A percentile compares a stretch with the other conserved stretches of the same genome.
Evolutionary conservation across 2,888 invertebrate genomes (phyloP).

Genomic region (Polydesmus complanatus): DNA sequence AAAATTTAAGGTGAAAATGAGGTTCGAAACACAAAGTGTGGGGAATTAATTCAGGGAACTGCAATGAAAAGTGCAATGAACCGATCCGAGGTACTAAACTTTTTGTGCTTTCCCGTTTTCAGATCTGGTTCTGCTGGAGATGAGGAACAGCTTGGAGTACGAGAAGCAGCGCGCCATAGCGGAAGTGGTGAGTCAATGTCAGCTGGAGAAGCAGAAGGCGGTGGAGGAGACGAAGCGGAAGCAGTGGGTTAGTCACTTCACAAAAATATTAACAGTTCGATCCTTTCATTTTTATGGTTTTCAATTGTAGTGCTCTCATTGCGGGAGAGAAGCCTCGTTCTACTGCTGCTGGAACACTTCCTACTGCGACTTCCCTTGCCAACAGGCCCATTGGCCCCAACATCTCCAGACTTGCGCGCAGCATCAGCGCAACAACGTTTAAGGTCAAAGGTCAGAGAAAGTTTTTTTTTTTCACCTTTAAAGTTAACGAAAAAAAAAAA

Average conservation of each 20-base stretch:
- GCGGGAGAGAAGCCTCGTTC: constrained; percentile 73
- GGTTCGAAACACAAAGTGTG: no score
- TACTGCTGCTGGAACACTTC: constrained; percentile 96
- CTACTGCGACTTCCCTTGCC: constrained; percentile 81
- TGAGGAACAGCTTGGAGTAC: constrained; percentile 52
- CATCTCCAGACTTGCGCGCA: constrained; percentile 51
- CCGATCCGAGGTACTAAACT: no score
- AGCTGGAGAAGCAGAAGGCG: constrained; percentile 52
- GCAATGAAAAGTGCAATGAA: no score
- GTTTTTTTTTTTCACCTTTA: no score
- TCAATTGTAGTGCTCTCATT: constrained; percentile 68
- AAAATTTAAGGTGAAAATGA: no score
- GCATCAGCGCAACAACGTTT: constrained; percentile 23
- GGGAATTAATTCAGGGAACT: no score
- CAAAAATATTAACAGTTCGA: constrained; percentile 5
- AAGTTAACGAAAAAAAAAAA: no score
- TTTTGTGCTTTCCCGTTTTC: constrained; percentile 24
- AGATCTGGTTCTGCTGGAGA: constrained; percentile 54
- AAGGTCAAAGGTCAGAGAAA: no score
- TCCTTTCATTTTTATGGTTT: not conserved
- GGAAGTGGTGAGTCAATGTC: constrained; percentile 50
- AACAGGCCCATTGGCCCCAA: constrained; percentile 63
- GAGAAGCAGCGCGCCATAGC: constrained; percentile 51
- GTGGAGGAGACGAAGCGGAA: constrained; percentile 68
- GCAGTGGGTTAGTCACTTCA: constrained; percentile 51